Percentiles rank a stretch among this genome's conserved stretches.
Evolutionary conservation across 2,797 vertebrate species (phyloP).

Genomic region (Sebastes umbrosus): DNA sequence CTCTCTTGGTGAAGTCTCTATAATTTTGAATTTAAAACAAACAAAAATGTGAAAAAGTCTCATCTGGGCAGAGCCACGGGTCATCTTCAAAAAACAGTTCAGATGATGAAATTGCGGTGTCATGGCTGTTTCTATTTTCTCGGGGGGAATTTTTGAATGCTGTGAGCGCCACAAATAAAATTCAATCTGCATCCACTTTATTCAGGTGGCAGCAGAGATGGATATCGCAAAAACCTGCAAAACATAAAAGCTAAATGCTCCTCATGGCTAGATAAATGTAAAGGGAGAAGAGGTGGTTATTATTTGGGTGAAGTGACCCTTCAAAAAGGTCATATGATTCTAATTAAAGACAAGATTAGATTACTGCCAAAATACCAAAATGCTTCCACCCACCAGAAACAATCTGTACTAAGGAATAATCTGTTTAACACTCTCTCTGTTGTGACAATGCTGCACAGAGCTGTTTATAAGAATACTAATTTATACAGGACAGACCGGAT

Average conservation of each 20-base stretch:
- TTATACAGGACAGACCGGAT: not conserved
- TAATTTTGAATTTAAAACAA: not conserved
- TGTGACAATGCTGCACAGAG: not conserved
- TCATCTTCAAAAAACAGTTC: not conserved
- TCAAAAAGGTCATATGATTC: not conserved
- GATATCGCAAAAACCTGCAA: not conserved
- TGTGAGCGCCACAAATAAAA: not conserved
- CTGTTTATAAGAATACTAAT: slow-evolving; percentile 13
- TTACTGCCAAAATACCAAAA: not conserved
- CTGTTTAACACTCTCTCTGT: not conserved
- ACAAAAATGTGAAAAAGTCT: not conserved
- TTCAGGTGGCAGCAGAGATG: not conserved
- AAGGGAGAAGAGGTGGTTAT: not conserved
- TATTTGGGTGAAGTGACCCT: slow-evolving; percentile 1
- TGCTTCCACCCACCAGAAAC: not conserved
- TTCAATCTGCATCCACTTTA: not conserved
- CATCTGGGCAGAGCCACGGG: not conserved
- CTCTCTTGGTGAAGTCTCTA: not conserved
- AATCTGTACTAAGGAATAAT: not conserved
- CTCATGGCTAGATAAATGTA: not conserved
- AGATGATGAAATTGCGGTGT: not conserved
- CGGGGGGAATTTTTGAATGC: not conserved
- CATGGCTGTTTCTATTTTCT: not conserved
- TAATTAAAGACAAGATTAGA: not conserved
- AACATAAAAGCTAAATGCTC: not conserved